These are phyloP conservation scores for Plutella xylostella DNA, from an alignment of 2,888 invertebrate genomes.

Conservation along the genomic window DNA sequence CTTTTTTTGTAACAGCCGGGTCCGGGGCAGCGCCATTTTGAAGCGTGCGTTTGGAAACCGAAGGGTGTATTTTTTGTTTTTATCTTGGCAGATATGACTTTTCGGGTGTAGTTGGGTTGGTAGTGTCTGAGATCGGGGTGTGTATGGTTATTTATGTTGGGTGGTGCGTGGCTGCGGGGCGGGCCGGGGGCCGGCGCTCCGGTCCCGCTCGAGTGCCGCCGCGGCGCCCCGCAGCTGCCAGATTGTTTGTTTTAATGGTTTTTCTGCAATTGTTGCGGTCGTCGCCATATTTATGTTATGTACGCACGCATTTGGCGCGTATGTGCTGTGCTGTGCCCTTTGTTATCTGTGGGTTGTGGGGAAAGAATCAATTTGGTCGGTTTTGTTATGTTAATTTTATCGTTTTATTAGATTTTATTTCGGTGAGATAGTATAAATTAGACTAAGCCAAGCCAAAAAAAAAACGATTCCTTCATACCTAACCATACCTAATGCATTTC, in stretches of 20 bases:
- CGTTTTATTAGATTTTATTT: no score
- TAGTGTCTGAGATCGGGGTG: constrained; percentile 66
- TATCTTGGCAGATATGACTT: constrained; percentile 21
- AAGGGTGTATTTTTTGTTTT: constrained; percentile 20
- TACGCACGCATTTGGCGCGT: constrained; percentile 29
- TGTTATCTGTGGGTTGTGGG: constrained; percentile 38
- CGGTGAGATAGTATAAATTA: no score
- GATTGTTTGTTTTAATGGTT: constrained; percentile 61
- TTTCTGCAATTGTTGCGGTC: constrained; percentile 47
- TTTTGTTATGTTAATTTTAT: constrained; percentile 1
- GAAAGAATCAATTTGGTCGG: neutral
- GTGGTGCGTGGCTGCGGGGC: constrained; percentile 58
- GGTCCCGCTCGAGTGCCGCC: constrained; percentile 49
- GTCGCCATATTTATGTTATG: constrained; percentile 39
- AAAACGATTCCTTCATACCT: no score
- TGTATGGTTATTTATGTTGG: constrained; percentile 70
- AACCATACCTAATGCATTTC: no score
- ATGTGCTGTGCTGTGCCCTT: constrained; percentile 20
- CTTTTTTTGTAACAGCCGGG: no score
- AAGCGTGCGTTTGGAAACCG: constrained; percentile 18
- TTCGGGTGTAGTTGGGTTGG: constrained; percentile 10
- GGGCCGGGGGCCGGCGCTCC: constrained; percentile 57
- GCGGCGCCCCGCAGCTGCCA: constrained; percentile 50
- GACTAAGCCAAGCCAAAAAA: no score
- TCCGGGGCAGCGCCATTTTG: constrained; percentile 14